Conservation (phyloP, 2,888 invertebrate genomes). For the Pseudanteris insignis region DNA sequence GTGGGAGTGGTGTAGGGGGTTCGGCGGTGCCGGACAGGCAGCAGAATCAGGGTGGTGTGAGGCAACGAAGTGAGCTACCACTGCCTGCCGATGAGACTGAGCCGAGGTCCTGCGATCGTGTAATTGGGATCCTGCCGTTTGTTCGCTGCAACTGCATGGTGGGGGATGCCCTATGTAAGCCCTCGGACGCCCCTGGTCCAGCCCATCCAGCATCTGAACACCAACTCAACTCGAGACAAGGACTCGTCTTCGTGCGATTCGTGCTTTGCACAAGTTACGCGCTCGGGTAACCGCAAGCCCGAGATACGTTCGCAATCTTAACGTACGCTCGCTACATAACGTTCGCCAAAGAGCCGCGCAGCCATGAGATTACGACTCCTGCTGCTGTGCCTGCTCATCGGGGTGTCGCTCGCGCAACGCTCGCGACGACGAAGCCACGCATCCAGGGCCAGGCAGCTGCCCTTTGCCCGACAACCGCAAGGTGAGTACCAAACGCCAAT, state of each 20-base stretch:
- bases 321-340: constrained; percentile 17
- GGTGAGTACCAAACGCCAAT: constrained; percentile 52
- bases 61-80: constrained; percentile 50
- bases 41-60: constrained; percentile 3
- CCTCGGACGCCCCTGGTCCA: constrained; percentile 64
- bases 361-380: constrained; percentile 49
- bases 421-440: constrained; percentile 27
- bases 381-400: constrained; percentile 45
- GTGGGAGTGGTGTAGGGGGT: neutral
- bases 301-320: constrained; percentile 29
- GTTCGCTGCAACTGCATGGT: constrained; percentile 56
- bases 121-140: constrained; percentile 63
- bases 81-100: constrained; percentile 58
- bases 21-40: neutral
- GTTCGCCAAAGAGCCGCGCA: constrained; percentile 9
- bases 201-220: constrained; percentile 65
- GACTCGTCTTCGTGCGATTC: constrained; percentile 51
- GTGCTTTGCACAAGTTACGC: constrained; percentile 44
- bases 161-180: constrained; percentile 66
- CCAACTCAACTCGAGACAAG: constrained; percentile 57
- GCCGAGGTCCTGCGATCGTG: constrained; percentile 54
- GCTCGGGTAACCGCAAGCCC: constrained; percentile 31
- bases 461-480: constrained; percentile 51
- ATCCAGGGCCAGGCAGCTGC: constrained; percentile 50
- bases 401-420: constrained; percentile 44